Base-by-base conservation (phyloP, 2,888 invertebrate genomes). In the Drosophila mayaguana region DNA sequence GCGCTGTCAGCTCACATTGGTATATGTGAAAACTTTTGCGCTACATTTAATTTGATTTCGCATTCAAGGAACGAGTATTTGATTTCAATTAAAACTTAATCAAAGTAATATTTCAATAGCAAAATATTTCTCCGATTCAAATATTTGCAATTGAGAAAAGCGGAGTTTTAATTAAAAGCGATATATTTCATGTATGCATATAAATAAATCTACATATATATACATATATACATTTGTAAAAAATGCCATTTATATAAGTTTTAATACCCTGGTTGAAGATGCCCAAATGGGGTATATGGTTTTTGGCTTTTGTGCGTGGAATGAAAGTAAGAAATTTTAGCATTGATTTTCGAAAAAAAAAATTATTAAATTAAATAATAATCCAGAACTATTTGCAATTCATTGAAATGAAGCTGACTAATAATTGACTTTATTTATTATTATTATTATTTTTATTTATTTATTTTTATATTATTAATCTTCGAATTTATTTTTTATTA, bases 1-100 rank as follows among this genome's bases (percentile, higher is more conserved):
- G 28, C 28, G 28, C 28, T 28, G 28, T 28, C 9, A n/a, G 6
- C 5, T 9, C n/a, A 28, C 50, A 20, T 32, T 32, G 20, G 1
- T 14, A 6, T 20, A 34, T 51, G 34, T 4, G 16, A 16, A 51
- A 51, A 22, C 34, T 51, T 51, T 20, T 32, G 18, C 32, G 28
- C 25, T 25, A 22, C 14, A 22, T 14, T 46, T 25, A 11, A 51
- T 53, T 53, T 36, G 32, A 34, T 2, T 51, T 20, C 18, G 18
- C 7, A 34, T 34, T 20, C 20, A 51, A 4, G 14, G 34, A 20
- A 20, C 16, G 16, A 14, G 14, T 36, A 9, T 32, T 20, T 20
- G 20, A 20, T 32, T 20, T 56, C 32, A 43, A 56, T 56, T 43
- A 16, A 43, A 56, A 56, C 28, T 43, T 32, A 32, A 20, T 28